phyloP scores from a whole-genome alignment of 2,797 vertebrate species.

The Xiphophorus birchmanni region DNA sequence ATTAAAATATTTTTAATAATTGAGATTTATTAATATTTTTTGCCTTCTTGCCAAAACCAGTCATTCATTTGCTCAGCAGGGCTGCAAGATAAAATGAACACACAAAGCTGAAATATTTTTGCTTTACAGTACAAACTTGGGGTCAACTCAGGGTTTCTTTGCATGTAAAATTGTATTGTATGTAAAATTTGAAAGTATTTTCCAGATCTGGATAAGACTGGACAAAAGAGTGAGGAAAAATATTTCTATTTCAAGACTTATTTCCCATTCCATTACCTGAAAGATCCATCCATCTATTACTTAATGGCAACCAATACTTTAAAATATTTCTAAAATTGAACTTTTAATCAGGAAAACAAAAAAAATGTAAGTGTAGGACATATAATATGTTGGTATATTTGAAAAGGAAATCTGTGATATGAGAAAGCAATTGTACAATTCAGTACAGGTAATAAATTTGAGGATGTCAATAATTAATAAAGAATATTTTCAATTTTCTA shows the following conservation, averaged over 20 bases:
- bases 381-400: neutral
- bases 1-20: neutral
- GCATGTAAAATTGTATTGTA: no score
- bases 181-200: neutral
- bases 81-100: neutral
- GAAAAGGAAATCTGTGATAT: neutral
- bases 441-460: neutral
- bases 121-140: neutral
- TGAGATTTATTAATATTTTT: neutral
- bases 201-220: neutral
- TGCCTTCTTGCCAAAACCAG: neutral
- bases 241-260: neutral
- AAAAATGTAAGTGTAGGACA: neutral
- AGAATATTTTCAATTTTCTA: no score
- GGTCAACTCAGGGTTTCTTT: neutral
- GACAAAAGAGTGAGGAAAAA: neutral
- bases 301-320: neutral
- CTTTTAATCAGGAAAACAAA: neutral
- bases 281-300: neutral
- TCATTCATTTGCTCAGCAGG: neutral
- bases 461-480: neutral
- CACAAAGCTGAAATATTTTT: neutral
- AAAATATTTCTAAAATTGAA: neutral
- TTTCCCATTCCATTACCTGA: neutral
- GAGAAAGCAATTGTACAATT: neutral